Evolutionary conservation across 2,888 invertebrate species (phyloP).

Genomic region (Pherbina coryleti): DNA sequence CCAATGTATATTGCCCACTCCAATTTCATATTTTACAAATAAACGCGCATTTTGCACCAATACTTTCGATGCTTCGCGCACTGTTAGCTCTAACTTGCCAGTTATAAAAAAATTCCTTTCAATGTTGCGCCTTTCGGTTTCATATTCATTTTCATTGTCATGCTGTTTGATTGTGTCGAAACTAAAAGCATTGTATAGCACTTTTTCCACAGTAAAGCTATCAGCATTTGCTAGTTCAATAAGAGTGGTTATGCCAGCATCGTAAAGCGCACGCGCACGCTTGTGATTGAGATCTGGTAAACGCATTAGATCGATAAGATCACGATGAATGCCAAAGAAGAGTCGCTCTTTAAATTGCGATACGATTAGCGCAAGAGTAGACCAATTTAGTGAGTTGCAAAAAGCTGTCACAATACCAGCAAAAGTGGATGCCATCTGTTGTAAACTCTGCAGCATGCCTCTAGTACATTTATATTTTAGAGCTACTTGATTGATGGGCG

Average conservation of each 20-base stretch:
- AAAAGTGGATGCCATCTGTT: conserved; percentile 95
- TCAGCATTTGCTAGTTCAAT: conserved; percentile 83
- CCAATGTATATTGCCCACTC: conserved; percentile 80
- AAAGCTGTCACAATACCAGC: conserved; percentile 98
- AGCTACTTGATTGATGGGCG: conserved; percentile 84
- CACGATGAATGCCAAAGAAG: conserved; percentile 93
- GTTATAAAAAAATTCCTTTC: conserved; percentile 83
- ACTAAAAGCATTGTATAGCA: conserved; percentile 83
- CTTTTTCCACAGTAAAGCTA: conserved; percentile 78
- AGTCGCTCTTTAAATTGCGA: conserved; percentile 94
- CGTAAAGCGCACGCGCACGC: conserved; percentile 85
- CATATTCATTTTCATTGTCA: conserved; percentile 78
- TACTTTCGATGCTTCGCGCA: conserved; percentile 83
- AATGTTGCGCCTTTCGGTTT: conserved; percentile 77
- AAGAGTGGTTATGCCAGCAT: conserved; percentile 83
- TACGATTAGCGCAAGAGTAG: conserved; percentile 87
- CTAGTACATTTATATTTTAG: conserved; percentile 86
- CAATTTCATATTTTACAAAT: conserved; percentile 79
- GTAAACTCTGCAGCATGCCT: conserved; percentile 92
- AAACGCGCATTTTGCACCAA: conserved; percentile 84
- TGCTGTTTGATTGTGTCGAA: conserved; percentile 86
- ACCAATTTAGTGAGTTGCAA: conserved; percentile 93
- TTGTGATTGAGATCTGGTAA: conserved; percentile 85
- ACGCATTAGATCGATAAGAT: conserved; percentile 91
- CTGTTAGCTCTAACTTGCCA: conserved; percentile 84